Evolutionary conservation across 2,888 invertebrate genomes (phyloP), one percentile per base, ranked within the genome.

Genomic region (Drosophila paucipuncta): DNA sequence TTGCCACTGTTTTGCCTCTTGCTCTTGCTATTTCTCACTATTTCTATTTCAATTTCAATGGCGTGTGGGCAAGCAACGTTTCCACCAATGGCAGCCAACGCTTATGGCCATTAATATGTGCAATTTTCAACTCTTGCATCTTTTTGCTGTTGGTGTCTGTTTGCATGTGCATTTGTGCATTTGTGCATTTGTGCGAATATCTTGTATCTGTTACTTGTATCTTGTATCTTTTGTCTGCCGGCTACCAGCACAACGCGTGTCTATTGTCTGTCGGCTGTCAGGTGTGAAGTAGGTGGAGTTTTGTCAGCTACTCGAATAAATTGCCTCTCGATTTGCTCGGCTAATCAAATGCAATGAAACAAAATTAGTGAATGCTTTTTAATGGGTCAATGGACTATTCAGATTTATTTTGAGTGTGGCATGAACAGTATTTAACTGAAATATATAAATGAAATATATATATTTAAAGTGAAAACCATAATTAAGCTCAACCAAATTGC

Each of bases 251-350:
- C 63, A 68, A 58, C 73, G 68, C 77, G 77, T 79, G 70, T 59
- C 66, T 58, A 58, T 81, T 78, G 73, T 80, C 55, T 37, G 65
- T 60, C 58, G 58, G 70, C 89, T 71, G 78, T 85, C 83, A 83
- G 82, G 85, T 86, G 85, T 85, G 72, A 88, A 86, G 89, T 80
- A 80, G 85, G 86, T 85, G 85, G 85, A 85, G 85, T 82, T 68
- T 73, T 64, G 64, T 58, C 37, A 72, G 59, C 49, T 49, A 28
- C 53, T 47, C 54, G 16, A 57, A 28, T 50, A 67, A 69, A 59
- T 68, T 57, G 74, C 67, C 61, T 57, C 61, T 74, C 54, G 78
- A 63, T 70, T 49, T 81, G 80, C 80, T 72, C 50, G 55, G 68
- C 39, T 78, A 61, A 30, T 9, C 33, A 52, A 35, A n/a, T 43